Percentiles rank a stretch among this genome's conserved stretches.
Conservation (phyloP, 2,888 invertebrate genomes). For the Dicranocentrus wangi region DNA sequence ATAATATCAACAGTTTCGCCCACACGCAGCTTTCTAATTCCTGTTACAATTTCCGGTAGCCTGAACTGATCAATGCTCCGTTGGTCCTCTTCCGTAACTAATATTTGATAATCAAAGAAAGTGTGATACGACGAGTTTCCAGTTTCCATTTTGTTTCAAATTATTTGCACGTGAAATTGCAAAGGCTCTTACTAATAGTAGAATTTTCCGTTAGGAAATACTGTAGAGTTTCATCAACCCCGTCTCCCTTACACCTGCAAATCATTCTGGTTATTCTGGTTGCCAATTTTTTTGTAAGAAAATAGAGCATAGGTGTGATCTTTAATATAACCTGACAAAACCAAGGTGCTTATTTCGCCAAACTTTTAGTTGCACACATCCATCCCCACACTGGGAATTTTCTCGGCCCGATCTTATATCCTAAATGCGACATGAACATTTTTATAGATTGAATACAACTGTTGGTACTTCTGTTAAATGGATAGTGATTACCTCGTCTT, state of each 20-base stretch:
- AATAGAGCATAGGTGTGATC: too few species aligned
- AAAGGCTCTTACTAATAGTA: constrained; percentile 61
- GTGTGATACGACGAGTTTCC: neutral
- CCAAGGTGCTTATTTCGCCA: constrained; percentile 63
- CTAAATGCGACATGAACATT: neutral
- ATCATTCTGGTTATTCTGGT: too few species aligned
- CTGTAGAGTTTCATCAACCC: constrained; percentile 61
- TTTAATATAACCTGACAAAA: too few species aligned
- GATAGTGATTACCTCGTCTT: constrained; percentile 61
- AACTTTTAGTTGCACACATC: constrained; percentile 63
- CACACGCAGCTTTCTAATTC: constrained; percentile 49
- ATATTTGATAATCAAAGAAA: neutral
- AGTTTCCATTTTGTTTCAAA: neutral
- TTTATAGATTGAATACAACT: neutral
- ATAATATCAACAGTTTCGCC: constrained; percentile 62
- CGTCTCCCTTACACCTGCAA: constrained; percentile 60
- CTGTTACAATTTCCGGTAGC: constrained; percentile 52
- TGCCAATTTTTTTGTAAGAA: too few species aligned
- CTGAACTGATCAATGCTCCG: constrained; percentile 41
- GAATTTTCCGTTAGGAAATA: constrained; percentile 64
- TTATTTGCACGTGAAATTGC: too few species aligned
- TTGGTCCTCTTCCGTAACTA: constrained; percentile 63
- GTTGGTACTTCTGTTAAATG: too few species aligned
- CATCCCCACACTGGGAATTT: constrained; percentile 60
- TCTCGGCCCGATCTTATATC: constrained; percentile 46